A percentile compares a stretch with the other conserved stretches of the same genome.
Evolutionary conservation across 1,140 invertebrate species (phyloP).

Genomic region (Cotesia typhae): DNA sequence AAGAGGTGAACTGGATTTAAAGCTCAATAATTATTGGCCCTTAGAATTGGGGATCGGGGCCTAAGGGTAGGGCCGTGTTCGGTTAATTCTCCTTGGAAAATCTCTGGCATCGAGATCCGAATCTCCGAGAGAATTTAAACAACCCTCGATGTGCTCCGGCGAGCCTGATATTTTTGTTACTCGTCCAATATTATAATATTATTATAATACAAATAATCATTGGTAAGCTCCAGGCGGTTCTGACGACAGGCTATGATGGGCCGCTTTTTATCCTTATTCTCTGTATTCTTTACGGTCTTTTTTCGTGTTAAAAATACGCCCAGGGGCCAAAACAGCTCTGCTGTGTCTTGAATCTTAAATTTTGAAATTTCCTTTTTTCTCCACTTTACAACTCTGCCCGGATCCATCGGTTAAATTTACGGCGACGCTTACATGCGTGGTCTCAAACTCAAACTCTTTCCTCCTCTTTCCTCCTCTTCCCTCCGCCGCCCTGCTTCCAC

Average conservation of each 20-base stretch:
- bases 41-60: background rate
- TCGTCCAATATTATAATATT: constrained; percentile 33
- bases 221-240: constrained; percentile 28
- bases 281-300: constrained; percentile 27
- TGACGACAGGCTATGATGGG: constrained; percentile 33
- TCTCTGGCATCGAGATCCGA: no score
- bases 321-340: constrained; percentile 40
- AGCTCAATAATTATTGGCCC: no score
- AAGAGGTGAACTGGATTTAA: constrained; percentile 3
- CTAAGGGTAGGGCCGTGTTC: no score
- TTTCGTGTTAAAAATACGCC: constrained; percentile 38
- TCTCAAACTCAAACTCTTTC: constrained; percentile 28
- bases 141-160: no score
- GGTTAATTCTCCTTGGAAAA: no score
- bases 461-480: background rate
- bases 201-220: constrained; percentile 41
- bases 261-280: constrained; percentile 29
- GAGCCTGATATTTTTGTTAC: background rate
- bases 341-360: constrained; percentile 55
- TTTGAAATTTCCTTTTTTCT: constrained; percentile 48
- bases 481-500: background rate
- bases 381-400: constrained; percentile 50
- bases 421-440: constrained; percentile 49
- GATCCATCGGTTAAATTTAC: constrained; percentile 54
- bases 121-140: no score